These are phyloP conservation scores for Agrilus cyanescens DNA, from an alignment of 2,888 invertebrate species.

Conservation along the genomic window DNA sequence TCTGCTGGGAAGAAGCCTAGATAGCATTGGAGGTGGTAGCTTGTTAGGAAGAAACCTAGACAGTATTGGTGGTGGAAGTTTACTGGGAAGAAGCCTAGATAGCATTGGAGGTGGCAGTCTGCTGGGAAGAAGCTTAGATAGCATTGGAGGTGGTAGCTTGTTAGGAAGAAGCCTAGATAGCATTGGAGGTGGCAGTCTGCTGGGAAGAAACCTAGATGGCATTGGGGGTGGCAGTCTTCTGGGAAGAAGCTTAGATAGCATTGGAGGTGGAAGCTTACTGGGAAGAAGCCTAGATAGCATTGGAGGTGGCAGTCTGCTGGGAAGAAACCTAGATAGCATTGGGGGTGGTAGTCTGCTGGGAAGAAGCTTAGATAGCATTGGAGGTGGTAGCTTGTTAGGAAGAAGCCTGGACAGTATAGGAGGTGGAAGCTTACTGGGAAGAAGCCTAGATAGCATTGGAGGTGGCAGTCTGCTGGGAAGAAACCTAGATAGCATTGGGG, in stretches of 20 bases:
- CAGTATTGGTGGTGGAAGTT: too few relatives aligned
- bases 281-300: constrained; percentile 13
- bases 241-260: constrained; percentile 8
- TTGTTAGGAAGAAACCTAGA: too few relatives aligned
- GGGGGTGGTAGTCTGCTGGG: not conserved
- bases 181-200: constrained; percentile 14
- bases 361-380: too few relatives aligned
- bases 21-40: constrained; percentile 2
- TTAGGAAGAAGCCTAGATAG: constrained; percentile 11
- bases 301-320: constrained; percentile 11
- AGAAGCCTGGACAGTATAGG: constrained; percentile 12
- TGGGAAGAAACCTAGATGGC: constrained; percentile 11
- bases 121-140: constrained; percentile 11
- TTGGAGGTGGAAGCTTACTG: constrained; percentile 11
- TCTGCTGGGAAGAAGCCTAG: constrained; percentile 9
- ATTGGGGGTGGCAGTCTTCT: constrained; percentile 11
- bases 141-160: constrained; percentile 14
- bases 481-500: constrained; percentile 10
- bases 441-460: constrained; percentile 14
- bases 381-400: too few relatives aligned
- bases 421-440: constrained; percentile 11
- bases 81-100: constrained; percentile 7
- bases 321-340: constrained; percentile 7
- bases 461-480: constrained; percentile 10
- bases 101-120: constrained; percentile 12